phyloP scores from a whole-genome alignment of 2,797 vertebrate genomes.

The Tamandua tetradactyla region DNA sequence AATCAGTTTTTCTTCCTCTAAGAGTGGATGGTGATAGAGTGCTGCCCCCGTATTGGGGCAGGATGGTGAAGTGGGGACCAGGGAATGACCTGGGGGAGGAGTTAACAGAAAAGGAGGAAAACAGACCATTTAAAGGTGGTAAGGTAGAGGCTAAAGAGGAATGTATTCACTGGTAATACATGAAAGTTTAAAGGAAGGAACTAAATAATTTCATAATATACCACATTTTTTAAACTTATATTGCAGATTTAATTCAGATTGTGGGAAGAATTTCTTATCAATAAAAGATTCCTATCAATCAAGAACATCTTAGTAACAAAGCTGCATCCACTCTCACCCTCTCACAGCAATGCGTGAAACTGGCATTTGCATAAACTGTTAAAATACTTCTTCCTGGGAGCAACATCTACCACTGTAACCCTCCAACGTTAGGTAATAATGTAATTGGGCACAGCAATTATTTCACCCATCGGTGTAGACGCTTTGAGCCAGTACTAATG shows the following conservation, averaged over 20 bases:
- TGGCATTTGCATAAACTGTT: background rate
- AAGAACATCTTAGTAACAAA: slow-evolving; percentile 25
- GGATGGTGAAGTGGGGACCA: background rate
- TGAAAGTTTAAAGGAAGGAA: background rate
- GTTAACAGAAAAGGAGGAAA: background rate
- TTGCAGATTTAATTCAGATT: background rate
- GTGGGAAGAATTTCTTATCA: background rate
- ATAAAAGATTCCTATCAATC: background rate
- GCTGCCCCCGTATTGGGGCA: no score
- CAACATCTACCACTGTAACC: background rate
- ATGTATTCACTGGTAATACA: rapidly evolving
- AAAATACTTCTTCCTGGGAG: background rate
- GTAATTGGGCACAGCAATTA: background rate
- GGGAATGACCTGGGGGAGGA: background rate
- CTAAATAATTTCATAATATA: background rate
- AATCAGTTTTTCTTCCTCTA: background rate
- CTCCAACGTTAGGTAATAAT: background rate
- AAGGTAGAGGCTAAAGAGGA: background rate
- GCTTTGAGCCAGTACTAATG: background rate
- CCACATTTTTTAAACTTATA: background rate
- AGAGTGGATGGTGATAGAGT: background rate
- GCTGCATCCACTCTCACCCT: background rate
- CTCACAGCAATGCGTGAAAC: background rate
- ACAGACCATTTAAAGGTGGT: background rate
- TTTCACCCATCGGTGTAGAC: background rate